These are phyloP conservation scores for Listrodromus nycthemerus DNA, from an alignment of 2,888 invertebrate species.

Conservation along the genomic window DNA sequence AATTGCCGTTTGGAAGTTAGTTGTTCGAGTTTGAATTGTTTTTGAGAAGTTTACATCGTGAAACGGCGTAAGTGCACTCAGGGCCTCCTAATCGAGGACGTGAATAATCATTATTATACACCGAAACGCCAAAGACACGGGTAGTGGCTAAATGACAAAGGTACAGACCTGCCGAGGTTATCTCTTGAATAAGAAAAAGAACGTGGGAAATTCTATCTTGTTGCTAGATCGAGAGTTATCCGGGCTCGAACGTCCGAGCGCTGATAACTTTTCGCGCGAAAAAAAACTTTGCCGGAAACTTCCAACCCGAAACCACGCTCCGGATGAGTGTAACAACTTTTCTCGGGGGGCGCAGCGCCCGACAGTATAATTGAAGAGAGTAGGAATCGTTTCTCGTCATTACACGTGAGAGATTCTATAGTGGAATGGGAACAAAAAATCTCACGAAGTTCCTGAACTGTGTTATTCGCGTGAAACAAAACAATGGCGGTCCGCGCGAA, in stretches of 20 bases:
- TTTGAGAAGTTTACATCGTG: background rate
- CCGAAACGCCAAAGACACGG: background rate
- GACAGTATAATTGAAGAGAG: constrained; percentile 35
- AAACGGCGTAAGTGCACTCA: background rate
- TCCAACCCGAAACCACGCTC: constrained; percentile 10
- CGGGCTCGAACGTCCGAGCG: background rate
- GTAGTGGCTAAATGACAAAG: constrained; percentile 4
- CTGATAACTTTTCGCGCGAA: constrained; percentile 21
- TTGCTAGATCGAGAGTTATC: constrained; percentile 27
- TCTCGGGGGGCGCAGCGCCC: background rate
- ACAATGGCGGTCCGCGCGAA: background rate
- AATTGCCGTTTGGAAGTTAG: background rate
- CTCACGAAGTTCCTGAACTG: constrained; percentile 18
- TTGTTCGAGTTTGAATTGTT: background rate
- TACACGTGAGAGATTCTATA: constrained; percentile 14
- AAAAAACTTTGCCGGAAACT: constrained; percentile 26
- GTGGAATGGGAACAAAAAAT: background rate
- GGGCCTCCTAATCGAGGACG: background rate
- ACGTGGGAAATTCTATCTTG: constrained; percentile 1
- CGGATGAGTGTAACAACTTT: constrained; percentile 29
- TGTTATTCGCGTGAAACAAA: background rate
- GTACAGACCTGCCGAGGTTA: background rate
- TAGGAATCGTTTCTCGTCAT: constrained; percentile 35
- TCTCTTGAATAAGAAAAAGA: background rate
- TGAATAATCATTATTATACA: background rate